Evolutionary conservation across 2,888 invertebrate species (phyloP), one percentile per base, ranked within the genome.

Genomic region (Orthonevra nobilis): DNA sequence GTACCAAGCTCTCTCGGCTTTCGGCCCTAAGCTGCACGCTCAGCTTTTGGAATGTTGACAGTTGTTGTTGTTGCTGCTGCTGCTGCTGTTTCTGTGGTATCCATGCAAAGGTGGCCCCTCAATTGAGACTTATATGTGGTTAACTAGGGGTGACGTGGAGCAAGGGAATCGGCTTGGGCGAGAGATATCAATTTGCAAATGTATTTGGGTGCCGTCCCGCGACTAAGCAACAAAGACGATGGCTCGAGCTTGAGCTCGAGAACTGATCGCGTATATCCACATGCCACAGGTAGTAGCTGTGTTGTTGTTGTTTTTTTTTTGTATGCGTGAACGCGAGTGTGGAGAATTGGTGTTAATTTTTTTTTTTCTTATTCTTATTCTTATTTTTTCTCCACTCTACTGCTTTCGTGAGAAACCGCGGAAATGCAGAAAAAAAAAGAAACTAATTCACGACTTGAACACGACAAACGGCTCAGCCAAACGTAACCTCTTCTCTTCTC

Each of bases 251-350:
- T n/a, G n/a, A n/a, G 15, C 40, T 42, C 20, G 50, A 54, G 12
- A 46, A 50, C n/a, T 48, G 54, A 61, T 73, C 72, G 72, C n/a
- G n/a, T n/a, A n/a, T 79, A 48, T 60, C 72, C 72, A 77, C 77
- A 77, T 72, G 77, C 72, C 60, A 79, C 77, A 79, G 77, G 77
- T 79, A 79, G 70, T 42, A 15, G 10, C 38, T 15, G 26, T 10
- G 44, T 19, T 48, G 28, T 68, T n/a, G n/a, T n/a, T n/a, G n/a
- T n/a, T n/a, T n/a, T n/a, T n/a, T n/a, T n/a, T 9, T 32, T 50
- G 5, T 50, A 20, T 14, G 20, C 15, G 7, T 52, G 52, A 34
- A 26, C 42, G 32, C 26, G 50, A 50, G 48, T 60, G 30, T 48
- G 34, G 44, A 44, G 72, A 77, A 60, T 66, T 46, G 52, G 73